These are phyloP conservation scores for Polymixis lichenea DNA, from an alignment of 2,888 invertebrate genomes.

Conservation along the genomic window DNA sequence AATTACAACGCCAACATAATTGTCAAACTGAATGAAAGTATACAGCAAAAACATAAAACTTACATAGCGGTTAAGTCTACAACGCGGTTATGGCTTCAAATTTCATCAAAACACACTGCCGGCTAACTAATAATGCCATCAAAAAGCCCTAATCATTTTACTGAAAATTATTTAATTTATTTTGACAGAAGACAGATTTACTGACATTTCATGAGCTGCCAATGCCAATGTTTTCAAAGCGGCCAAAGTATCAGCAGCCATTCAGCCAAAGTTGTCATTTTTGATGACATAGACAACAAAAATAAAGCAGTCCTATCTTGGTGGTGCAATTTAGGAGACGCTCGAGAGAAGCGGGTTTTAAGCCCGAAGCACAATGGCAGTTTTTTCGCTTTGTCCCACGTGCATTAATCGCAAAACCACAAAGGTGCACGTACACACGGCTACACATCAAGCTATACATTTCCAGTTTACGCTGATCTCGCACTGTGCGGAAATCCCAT, in stretches of 20 bases:
- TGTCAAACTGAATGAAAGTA: not conserved
- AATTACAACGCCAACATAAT: slow-evolving; percentile 26
- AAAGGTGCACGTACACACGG: not conserved
- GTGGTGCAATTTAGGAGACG: too few species aligned
- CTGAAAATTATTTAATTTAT: slow-evolving; percentile 34
- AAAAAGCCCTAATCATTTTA: slow-evolving; percentile 72
- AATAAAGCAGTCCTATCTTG: not conserved
- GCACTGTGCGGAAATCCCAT: too few species aligned
- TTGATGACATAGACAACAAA: slow-evolving; percentile 12
- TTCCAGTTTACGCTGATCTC: too few species aligned
- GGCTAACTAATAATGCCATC: slow-evolving; percentile 66
- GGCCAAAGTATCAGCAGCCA: slow-evolving; percentile 9
- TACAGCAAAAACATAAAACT: slow-evolving; percentile 18
- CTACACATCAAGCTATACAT: too few species aligned
- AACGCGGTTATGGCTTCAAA: slow-evolving; percentile 48
- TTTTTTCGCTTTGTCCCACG: not conserved
- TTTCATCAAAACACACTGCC: slow-evolving; percentile 64
- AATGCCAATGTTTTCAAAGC: not conserved
- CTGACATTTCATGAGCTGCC: slow-evolving; percentile 16
- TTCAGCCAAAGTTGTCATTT: slow-evolving; percentile 9
- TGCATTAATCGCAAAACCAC: not conserved
- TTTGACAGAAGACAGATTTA: slow-evolving; percentile 58
- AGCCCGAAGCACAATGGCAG: not conserved
- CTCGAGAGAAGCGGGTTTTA: too few species aligned
- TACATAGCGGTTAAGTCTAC: slow-evolving; percentile 45